phyloP scores from a whole-genome alignment of 2,888 invertebrate species.

The Oxytorus armatus region DNA sequence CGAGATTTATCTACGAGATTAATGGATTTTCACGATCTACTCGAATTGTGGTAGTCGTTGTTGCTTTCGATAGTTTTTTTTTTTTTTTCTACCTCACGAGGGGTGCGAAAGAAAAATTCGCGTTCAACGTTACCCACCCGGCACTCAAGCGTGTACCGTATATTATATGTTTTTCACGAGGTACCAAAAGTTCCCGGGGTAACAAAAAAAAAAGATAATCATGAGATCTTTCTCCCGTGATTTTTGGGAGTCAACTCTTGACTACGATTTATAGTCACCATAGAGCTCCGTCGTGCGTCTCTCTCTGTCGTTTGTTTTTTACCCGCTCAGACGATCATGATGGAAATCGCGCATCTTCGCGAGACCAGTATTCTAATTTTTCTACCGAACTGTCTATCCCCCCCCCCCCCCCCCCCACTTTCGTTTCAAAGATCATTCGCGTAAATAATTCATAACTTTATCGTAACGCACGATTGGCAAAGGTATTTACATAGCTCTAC shows the following conservation, averaged over 20 bases:
- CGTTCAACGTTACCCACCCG: constrained; percentile 12
- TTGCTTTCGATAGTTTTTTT: neutral
- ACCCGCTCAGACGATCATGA: neutral
- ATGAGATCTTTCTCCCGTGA: neutral
- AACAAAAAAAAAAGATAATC: constrained; percentile 4
- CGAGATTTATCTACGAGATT: neutral
- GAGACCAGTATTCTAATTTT: neutral
- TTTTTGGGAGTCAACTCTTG: neutral
- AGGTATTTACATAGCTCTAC: no score
- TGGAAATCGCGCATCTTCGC: neutral
- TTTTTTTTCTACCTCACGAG: neutral
- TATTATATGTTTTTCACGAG: constrained; percentile 68
- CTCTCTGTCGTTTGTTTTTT: neutral
- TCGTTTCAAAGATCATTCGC: no score
- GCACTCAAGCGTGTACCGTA: constrained; percentile 63
- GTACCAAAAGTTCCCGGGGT: constrained; percentile 57
- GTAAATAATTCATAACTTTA: no score
- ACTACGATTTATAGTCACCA: neutral
- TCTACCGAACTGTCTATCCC: neutral
- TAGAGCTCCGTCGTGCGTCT: neutral
- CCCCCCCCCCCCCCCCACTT: no score
- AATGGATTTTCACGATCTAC: neutral
- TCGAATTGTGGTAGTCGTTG: neutral
- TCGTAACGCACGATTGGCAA: no score
- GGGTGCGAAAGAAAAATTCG: neutral